These are phyloP conservation scores for Trypoxylon attenuatum DNA, from an alignment of 2,888 invertebrate species.

Conservation along the genomic window DNA sequence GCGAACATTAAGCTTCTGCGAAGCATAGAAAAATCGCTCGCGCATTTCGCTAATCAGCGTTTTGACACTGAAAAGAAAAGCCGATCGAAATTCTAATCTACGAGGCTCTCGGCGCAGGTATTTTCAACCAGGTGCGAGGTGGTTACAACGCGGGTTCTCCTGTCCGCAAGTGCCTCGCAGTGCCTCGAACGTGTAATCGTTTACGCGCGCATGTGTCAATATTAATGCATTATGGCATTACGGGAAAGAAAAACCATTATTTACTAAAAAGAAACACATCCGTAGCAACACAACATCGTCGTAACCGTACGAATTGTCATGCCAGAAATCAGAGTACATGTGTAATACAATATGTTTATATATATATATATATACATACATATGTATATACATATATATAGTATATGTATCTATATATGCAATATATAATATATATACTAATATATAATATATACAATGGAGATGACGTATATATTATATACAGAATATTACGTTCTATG, in stretches of 20 bases:
- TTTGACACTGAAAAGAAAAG: not conserved
- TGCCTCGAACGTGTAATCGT: conserved; percentile 2
- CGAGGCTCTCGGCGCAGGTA: not conserved
- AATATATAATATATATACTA: conserved; percentile 18
- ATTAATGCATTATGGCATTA: conserved; percentile 9
- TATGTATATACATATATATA: too few relatives aligned
- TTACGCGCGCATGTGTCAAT: conserved; percentile 1
- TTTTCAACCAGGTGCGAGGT: conserved; percentile 1
- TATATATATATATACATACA: conserved; percentile 10
- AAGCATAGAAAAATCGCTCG: conserved; percentile 10
- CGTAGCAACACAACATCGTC: conserved; percentile 49
- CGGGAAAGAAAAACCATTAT: conserved; percentile 14
- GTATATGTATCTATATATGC: conserved; percentile 8
- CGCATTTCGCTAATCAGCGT: not conserved
- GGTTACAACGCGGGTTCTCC: not conserved
- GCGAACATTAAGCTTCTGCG: conserved; percentile 12
- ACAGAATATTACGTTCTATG: conserved; percentile 49
- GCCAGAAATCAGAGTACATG: conserved; percentile 60
- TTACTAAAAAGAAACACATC: conserved; percentile 42
- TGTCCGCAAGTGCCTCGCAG: not conserved
- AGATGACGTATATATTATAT: conserved; percentile 17
- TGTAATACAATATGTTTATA: too few relatives aligned
- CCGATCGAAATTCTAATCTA: not conserved
- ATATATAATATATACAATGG: too few relatives aligned
- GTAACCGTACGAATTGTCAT: conserved; percentile 66